phyloP scores from a whole-genome alignment of 1,140 invertebrate genomes.

The Adelges cooleyi region DNA sequence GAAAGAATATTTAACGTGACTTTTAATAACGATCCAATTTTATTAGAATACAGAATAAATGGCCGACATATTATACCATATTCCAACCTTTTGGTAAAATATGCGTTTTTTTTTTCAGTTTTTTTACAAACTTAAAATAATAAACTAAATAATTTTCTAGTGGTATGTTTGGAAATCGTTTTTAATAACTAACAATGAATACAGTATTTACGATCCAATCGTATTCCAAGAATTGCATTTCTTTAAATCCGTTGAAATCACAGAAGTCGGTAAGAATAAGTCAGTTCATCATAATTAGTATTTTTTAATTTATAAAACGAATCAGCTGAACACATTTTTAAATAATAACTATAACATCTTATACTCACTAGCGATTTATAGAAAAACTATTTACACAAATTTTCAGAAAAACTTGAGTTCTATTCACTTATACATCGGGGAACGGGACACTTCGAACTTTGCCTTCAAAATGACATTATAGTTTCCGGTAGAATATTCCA shows the following conservation, averaged over 20 bases:
- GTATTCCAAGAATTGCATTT: background rate
- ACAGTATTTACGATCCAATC: background rate
- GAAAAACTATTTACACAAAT: background rate
- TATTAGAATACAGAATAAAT: slow-evolving; percentile 3
- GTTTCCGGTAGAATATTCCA: background rate
- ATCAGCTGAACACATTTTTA: background rate
- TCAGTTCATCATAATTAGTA: too few relatives aligned
- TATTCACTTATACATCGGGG: slow-evolving; percentile 2
- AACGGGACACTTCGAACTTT: slow-evolving; percentile 4
- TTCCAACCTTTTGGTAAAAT: background rate
- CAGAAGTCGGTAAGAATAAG: background rate
- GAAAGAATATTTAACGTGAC: background rate
- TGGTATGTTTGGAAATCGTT: background rate
- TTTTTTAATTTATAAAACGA: too few relatives aligned
- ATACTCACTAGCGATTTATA: background rate
- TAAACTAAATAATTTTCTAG: background rate
- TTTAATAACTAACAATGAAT: background rate
- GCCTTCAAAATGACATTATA: background rate
- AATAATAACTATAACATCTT: background rate
- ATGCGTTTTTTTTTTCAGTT: too few relatives aligned
- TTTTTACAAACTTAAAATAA: background rate
- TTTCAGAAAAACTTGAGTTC: background rate
- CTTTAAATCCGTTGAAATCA: background rate
- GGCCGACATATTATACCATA: background rate
- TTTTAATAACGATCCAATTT: slow-evolving; percentile 2